Evolutionary conservation across 2,797 vertebrate genomes (phyloP).

Genomic region (Sebastes goodei): DNA sequence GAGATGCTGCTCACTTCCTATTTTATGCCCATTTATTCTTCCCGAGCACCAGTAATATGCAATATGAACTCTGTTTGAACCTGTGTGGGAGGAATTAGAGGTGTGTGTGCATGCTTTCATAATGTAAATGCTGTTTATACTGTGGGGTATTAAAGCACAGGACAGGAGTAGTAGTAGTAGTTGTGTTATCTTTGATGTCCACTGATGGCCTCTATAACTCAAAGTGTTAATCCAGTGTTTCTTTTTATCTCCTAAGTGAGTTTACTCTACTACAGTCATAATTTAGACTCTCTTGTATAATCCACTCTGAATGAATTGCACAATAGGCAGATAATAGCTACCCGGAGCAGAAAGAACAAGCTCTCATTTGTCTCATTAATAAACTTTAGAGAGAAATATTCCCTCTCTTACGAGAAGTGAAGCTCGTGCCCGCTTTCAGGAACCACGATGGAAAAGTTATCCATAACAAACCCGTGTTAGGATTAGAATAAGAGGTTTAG

Average conservation of each 20-base stretch:
- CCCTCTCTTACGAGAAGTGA: background rate
- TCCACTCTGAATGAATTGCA: constrained; percentile 18
- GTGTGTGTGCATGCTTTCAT: background rate
- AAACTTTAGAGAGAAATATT: constrained; percentile 2
- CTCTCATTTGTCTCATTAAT: constrained; percentile 24
- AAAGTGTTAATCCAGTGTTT: background rate
- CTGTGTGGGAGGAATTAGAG: background rate
- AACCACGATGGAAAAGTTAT: constrained; percentile 29
- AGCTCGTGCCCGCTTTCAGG: constrained; percentile 9
- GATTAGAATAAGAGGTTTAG: constrained; percentile 84
- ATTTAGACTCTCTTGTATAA: constrained; percentile 12
- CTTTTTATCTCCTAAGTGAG: constrained; percentile 30
- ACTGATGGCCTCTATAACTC: constrained; percentile 16
- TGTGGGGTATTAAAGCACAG: background rate
- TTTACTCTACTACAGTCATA: constrained; percentile 21
- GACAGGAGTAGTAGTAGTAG: background rate
- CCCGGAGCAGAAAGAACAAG: constrained; percentile 1
- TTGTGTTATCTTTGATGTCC: constrained; percentile 23
- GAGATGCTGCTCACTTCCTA: constrained; percentile 28
- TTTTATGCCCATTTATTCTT: constrained; percentile 27
- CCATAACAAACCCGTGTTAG: constrained; percentile 77
- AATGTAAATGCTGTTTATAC: constrained; percentile 26
- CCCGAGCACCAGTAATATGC: background rate
- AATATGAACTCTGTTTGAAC: constrained; percentile 69
- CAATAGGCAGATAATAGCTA: constrained; percentile 14